Base-by-base conservation (phyloP, 1,140 invertebrate species). In the Lordiphosa mommai region DNA sequence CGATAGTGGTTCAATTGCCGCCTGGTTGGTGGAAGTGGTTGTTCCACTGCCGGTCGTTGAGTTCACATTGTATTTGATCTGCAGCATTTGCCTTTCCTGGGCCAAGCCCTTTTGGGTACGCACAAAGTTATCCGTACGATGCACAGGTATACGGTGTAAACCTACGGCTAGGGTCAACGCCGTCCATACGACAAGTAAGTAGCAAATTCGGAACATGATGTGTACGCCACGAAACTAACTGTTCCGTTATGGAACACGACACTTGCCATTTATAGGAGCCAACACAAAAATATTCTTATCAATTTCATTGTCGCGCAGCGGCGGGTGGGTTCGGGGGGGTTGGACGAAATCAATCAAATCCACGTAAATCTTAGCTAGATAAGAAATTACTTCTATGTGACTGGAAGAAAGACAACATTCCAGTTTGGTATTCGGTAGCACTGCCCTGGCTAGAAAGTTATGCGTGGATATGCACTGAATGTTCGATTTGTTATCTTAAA, bases 121-220 rank as follows among this genome's bases (percentile, higher is more conserved):
- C 14, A 23, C 32, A 7, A 38, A 67, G 0, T 46, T 29, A 2
- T 29, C 13, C 0, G 53, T 37, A 2, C 29, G 29, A 0, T 49
- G 52, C 1, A 67, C 20, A 17, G 63, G 38, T 29, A 67, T 67
- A 0, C 63, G 63, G n/a, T 20, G 46, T 0, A 63, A 8, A 0
- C 40, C 20, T 4, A 8, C 5, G 12, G 38, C 33, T 9, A 1
- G 3, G n/a, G 6, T 23, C 14, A 23, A 2, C 4, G 14, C 40
- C 6, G 14, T 29, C 4, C 12, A 4, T 13, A 43, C 17, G 8
- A 40, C 0, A 7, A 41, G 17, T 6, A 7, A 23, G 12, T 6
- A 5, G 1, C 16, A 23, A 2, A 41, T 7, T 4, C 3, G 6
- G 34, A 14, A 0, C 20, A 23, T 14, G 5, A 9, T n/a, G 38